Conservation (phyloP, 2,888 invertebrate species). For the Brenthis daphne region DNA sequence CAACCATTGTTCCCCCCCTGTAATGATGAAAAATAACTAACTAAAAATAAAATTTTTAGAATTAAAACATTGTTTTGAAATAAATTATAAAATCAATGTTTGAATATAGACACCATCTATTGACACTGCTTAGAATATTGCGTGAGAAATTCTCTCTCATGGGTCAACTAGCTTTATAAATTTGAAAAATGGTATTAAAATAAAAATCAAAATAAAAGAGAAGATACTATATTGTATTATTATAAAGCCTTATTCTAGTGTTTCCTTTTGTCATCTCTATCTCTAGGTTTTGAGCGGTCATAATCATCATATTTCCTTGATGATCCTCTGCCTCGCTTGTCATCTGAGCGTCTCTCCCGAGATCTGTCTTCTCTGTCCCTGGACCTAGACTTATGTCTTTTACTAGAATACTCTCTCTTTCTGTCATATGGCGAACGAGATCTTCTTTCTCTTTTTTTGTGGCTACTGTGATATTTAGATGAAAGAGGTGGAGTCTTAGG, state of each 20-base stretch:
- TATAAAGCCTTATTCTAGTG: constrained; percentile 49
- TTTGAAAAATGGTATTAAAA: neutral
- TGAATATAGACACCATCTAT: too few species aligned
- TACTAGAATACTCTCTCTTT: constrained; percentile 72
- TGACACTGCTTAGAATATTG: neutral
- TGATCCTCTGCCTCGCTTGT: constrained; percentile 59
- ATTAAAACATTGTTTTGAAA: too few species aligned
- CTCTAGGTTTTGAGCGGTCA: constrained; percentile 72
- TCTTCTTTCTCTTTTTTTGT: constrained; percentile 74
- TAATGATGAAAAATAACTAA: too few species aligned
- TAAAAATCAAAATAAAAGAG: constrained; percentile 2
- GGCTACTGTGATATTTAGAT: constrained; percentile 71
- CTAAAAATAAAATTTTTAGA: too few species aligned
- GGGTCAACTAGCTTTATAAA: neutral
- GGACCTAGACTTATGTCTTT: constrained; percentile 74
- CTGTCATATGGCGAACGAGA: constrained; percentile 77
- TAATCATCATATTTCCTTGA: constrained; percentile 78
- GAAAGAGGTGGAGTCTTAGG: constrained; percentile 78
- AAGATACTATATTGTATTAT: constrained; percentile 24
- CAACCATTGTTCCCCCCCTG: too few species aligned
- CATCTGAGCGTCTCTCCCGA: constrained; percentile 68
- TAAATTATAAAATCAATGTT: too few species aligned
- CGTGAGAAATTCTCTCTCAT: neutral
- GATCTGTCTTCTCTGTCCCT: constrained; percentile 73
- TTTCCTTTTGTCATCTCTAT: constrained; percentile 70